Evolutionary conservation across 2,113 vertebrate genomes (phyloP), one percentile per base, ranked within the genome.

Genomic region (Ophthalmolycus amberensis): DNA sequence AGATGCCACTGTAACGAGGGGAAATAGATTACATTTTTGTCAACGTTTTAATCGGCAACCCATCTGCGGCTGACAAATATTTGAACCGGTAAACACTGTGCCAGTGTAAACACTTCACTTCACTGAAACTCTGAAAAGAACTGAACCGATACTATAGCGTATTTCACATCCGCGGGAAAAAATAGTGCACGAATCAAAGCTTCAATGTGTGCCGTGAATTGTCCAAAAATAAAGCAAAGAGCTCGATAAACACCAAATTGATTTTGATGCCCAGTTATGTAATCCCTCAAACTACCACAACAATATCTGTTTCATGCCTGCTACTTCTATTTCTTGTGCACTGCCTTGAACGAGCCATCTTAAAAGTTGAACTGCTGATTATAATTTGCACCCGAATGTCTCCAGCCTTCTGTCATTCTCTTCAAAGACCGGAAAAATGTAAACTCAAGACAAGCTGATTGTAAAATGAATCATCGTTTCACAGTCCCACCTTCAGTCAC

Each of bases 1-100:
- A 94, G 88, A 93, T 93, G 93, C 90, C 91, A 82, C 79, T 44
- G 9, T 85, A 83, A 91, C 60, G 56, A 88, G 85, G 84, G 68
- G 79, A 84, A 72, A 85, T 68, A 34, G 77, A 91, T 82, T 86
- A n/a, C 22, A 68, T 85, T 86, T 70, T 85, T 81, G 87, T 68
- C 78, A 89, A 86, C 71, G 72, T 87, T 90, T 85, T 79, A 88
- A 86, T 74, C 77, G 80, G 65, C 62, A 64, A 64, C 90, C 90
- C 86, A 90, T 92, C 91, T 92, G 91, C 37, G 83, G 63, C 34
- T 71, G 56, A 82, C 73, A 82, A 86, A 85, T 75, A 84, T 86
- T 81, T 85, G 29, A 65, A 75, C 71, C 3, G 54, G 46, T 80
- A 52, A 84, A 81, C 69, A 54, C 27, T 3, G 50, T 54, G 64